Evolutionary conservation across 1,140 invertebrate species (phyloP), one percentile per base, ranked within the genome.

Genomic region (Panagrolaimus sp.): DNA sequence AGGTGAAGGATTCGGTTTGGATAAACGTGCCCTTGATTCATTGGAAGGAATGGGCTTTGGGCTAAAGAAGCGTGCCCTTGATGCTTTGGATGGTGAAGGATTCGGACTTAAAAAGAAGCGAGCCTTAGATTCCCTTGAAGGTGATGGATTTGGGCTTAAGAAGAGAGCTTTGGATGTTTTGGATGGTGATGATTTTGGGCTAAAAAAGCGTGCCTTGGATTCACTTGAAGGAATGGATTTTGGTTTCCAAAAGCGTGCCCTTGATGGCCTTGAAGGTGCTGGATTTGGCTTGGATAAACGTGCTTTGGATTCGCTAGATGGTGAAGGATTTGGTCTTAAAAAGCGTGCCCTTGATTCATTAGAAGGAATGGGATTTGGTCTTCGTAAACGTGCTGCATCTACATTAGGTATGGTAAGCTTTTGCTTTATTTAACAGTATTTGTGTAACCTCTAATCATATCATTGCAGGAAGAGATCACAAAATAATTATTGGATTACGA

Each of bases 191-290:
- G 62, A 27, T 5, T 63, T 63, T 27, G 62, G 62, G 5, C 42
- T 63, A 0, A 63, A 43, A 13, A 63, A 63, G 38, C 62, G 62
- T 2, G 64, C 42, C 0, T 45, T 27, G 42, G 64, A 47, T 20
- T n/a, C 9, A 3, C 25, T 66, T 25, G 67, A 69, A 13, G 67
- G 63, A 1, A 23, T 16, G 7, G 67, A 43, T 3, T 69, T 68
- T 51, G 42, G 62, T 1, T 23, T 66, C 1, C 69, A 69, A n/a
- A 69, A 69, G 16, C 46, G 66, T 3, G 67, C 67, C 11, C 63
- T 69, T 3, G 67, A 69, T 27, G n/a, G 38, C 31, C 44, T 69
- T 5, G 67, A 69, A 16, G 67, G 63, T 8, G 48, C 67, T 13
- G 67, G 62, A 9, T 67, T 67, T 46, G 44, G 65, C 7, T 38